A percentile compares a stretch with the other conserved stretches of the same genome.
These are phyloP conservation scores for Malthinus flaveolus DNA, from an alignment of 2,888 invertebrate species.

Conservation along the genomic window DNA sequence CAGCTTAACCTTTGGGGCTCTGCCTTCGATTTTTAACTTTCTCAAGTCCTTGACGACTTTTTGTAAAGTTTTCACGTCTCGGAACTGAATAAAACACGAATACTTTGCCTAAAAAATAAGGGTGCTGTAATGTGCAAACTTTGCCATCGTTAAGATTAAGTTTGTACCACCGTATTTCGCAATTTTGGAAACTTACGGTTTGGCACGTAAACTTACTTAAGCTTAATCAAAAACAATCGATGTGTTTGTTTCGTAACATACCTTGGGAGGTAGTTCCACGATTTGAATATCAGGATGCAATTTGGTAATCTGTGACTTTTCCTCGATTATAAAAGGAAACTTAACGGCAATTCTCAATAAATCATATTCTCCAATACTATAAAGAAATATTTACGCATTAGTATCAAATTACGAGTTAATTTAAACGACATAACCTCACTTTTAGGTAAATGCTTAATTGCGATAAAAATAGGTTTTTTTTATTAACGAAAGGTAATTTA, in stretches of 20 bases:
- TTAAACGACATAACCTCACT: constrained; percentile 9
- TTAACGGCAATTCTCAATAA: constrained; percentile 42
- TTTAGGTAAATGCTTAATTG: background rate
- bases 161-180: no score
- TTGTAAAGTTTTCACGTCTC: constrained; percentile 30
- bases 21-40: constrained; percentile 32
- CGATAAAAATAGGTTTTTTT: background rate
- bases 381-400: background rate
- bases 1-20: constrained; percentile 15
- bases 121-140: no score
- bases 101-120: constrained; percentile 15
- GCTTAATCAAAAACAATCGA: no score
- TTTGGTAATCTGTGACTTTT: constrained; percentile 43
- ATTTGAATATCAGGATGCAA: constrained; percentile 45
- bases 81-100: constrained; percentile 43
- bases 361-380: constrained; percentile 11
- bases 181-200: no score
- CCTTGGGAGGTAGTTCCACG: constrained; percentile 45
- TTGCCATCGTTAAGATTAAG: no score
- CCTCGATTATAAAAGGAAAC: constrained; percentile 44
- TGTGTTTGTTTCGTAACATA: constrained; percentile 28
- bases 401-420: no score
- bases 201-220: no score
- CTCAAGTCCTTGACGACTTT: constrained; percentile 35
- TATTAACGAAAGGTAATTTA: no score